Percentiles rank a stretch among this genome's conserved stretches.
phyloP scores from a whole-genome alignment of 2,113 vertebrate species.

The Ailuropoda melanoleuca region DNA sequence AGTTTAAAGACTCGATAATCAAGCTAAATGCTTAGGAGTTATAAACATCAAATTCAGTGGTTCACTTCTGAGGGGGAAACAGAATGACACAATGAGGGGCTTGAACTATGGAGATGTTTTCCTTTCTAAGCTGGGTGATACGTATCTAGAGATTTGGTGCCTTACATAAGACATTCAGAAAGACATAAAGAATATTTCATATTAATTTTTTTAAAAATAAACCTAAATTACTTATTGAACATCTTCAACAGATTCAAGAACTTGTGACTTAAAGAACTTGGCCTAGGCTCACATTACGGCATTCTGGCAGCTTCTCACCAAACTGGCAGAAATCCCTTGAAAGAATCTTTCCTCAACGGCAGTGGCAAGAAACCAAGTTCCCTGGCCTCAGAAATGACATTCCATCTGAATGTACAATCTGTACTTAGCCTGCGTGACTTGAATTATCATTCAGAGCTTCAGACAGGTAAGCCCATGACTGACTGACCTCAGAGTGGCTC shows the following conservation, averaged over 20 bases:
- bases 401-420: background rate
- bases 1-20: background rate
- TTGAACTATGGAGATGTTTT: background rate
- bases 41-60: background rate
- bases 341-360: background rate
- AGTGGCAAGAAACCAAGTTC: background rate
- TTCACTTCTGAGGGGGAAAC: background rate
- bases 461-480: background rate
- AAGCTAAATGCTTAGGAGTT: background rate
- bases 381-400: background rate
- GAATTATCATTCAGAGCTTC: background rate
- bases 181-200: background rate
- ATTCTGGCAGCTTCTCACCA: background rate
- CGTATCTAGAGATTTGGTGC: background rate
- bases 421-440: background rate
- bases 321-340: background rate
- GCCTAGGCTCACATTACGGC: background rate
- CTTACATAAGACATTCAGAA: conserved; percentile 4
- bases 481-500: background rate
- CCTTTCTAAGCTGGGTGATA: background rate
- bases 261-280: background rate
- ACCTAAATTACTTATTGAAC: background rate
- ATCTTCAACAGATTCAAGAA: background rate
- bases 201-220: background rate
- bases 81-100: background rate